phyloP scores from a whole-genome alignment of 2,113 vertebrate species.

The Condylura cristata region DNA sequence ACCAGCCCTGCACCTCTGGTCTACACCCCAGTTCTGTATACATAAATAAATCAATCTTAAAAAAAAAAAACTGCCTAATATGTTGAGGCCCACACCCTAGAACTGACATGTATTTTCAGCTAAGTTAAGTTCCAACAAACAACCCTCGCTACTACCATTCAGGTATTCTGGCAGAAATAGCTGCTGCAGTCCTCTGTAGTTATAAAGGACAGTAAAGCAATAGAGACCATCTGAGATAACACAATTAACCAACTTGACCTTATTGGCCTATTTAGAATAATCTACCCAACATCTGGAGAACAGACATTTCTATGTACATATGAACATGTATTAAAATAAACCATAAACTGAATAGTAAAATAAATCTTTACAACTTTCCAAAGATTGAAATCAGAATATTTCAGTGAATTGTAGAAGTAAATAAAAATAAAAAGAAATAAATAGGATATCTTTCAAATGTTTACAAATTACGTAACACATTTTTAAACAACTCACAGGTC shows the following conservation, averaged over 20 bases:
- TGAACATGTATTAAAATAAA: conserved; percentile 38
- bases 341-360: not conserved
- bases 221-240: not conserved
- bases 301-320: not conserved
- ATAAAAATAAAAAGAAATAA: conserved; percentile 7
- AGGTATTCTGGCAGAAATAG: not conserved
- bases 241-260: not conserved
- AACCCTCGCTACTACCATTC: not conserved
- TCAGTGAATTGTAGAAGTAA: not conserved
- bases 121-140: not conserved
- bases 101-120: not conserved
- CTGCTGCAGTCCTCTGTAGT: not conserved
- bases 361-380: conserved; percentile 10
- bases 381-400: conserved; percentile 24
- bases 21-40: too few species aligned
- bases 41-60: too few species aligned
- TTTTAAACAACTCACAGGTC: conserved; percentile 19
- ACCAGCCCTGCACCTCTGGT: too few species aligned
- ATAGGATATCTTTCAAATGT: conserved; percentile 9
- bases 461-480: conserved; percentile 23
- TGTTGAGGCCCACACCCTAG: not conserved
- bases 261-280: not conserved
- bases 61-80: not conserved
- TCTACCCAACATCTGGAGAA: not conserved
- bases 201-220: not conserved